phyloP scores from a whole-genome alignment of 2,888 invertebrate species.

The Rotaria sp. region DNA sequence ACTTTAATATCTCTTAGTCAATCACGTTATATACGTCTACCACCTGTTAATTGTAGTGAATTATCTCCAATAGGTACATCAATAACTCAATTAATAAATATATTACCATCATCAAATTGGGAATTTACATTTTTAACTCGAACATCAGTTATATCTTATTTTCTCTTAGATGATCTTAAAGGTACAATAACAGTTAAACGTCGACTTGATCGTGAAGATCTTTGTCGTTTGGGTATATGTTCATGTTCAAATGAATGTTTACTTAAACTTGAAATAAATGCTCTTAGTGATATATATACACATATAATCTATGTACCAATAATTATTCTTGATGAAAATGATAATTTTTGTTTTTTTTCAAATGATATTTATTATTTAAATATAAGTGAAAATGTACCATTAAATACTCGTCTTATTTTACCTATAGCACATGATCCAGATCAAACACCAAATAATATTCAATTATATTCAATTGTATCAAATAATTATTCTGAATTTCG shows the following conservation, averaged over 20 bases:
- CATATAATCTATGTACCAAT: conserved; percentile 11
- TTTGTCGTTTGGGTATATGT: conserved; percentile 22
- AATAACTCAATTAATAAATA: not conserved
- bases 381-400: not conserved
- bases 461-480: not conserved
- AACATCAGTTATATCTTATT: not conserved
- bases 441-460: conserved; percentile 28
- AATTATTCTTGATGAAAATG: conserved; percentile 6
- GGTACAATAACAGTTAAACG: conserved; percentile 37
- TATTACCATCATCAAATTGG: not conserved
- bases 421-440: conserved; percentile 4
- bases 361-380: conserved; percentile 23
- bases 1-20: not conserved
- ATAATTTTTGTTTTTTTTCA: conserved; percentile 21
- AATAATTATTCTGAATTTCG: conserved; percentile 15
- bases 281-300: not conserved
- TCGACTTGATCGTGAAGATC: conserved; percentile 42
- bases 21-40: conserved; percentile 20
- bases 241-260: not conserved
- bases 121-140: not conserved
- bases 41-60: conserved; percentile 30
- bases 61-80: conserved; percentile 8
- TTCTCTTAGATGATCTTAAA: conserved; percentile 24
- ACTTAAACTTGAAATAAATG: conserved; percentile 21
- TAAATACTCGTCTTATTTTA: not conserved